A percentile compares a stretch with the other conserved stretches of the same genome.
phyloP scores from a whole-genome alignment of 2,888 invertebrate genomes.

The Caenorhabditis angaria region DNA sequence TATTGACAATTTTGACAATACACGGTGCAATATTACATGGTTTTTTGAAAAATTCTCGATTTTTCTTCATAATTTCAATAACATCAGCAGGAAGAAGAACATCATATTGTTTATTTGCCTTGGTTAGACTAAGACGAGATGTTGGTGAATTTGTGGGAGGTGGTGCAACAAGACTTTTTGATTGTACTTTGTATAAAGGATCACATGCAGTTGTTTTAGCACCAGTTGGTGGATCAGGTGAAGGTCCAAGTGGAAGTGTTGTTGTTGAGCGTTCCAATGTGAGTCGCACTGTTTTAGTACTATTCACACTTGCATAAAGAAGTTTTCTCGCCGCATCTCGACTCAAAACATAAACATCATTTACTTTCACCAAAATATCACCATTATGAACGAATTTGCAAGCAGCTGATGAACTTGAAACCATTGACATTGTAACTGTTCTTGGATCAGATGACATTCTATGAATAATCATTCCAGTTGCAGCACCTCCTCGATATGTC shows the following conservation, averaged over 20 bases:
- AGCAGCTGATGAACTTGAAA: constrained; percentile 52
- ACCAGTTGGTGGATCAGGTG: constrained; percentile 31
- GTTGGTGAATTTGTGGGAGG: not conserved
- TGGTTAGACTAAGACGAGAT: constrained; percentile 8
- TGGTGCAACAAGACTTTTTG: not conserved
- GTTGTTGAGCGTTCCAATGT: constrained; percentile 47
- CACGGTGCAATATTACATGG: constrained; percentile 39
- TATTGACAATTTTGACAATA: constrained; percentile 23
- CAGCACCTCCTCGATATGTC: constrained; percentile 56
- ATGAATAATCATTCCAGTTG: constrained; percentile 59
- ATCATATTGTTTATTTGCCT: constrained; percentile 36
- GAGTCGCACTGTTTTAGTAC: constrained; percentile 48
- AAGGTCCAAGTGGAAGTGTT: constrained; percentile 30
- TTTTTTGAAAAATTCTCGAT: constrained; percentile 50
- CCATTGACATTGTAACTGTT: constrained; percentile 52
- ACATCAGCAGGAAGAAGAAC: constrained; percentile 54
- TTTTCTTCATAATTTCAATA: constrained; percentile 54
- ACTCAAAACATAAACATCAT: constrained; percentile 47
- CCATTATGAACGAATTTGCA: constrained; percentile 50
- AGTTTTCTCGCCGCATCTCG: constrained; percentile 52
- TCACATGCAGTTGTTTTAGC: constrained; percentile 18
- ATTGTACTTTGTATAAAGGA: constrained; percentile 11
- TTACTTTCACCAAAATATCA: constrained; percentile 56
- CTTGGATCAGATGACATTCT: constrained; percentile 42
- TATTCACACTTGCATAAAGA: constrained; percentile 51